Conservation (phyloP, 2,797 vertebrate genomes). For the Crocodylus rhombifer region DNA sequence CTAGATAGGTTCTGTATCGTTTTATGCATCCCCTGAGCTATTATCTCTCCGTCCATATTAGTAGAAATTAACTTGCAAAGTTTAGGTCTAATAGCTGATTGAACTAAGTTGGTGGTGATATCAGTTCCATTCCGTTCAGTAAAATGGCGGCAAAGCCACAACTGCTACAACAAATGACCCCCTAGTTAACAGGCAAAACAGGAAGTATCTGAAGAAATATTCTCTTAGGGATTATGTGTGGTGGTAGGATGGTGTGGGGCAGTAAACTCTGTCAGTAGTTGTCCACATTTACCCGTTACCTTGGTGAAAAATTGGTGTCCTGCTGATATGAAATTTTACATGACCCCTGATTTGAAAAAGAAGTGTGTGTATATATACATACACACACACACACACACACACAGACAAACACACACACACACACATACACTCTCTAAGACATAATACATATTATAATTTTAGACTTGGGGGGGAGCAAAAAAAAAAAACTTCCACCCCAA, state of each 20-base stretch:
- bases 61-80: background rate
- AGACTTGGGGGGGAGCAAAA: background rate
- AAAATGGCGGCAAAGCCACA: conserved; percentile 1
- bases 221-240: background rate
- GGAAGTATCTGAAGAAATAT: background rate
- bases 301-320: background rate
- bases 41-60: background rate
- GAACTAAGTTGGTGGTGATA: background rate
- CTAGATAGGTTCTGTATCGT: background rate
- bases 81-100: conserved; percentile 4
- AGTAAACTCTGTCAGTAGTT: background rate
- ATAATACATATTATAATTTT: background rate
- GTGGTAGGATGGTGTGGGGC: background rate
- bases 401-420: background rate
- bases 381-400: background rate
- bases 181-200: conserved; percentile 39
- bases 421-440: background rate
- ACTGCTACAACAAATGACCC: conserved; percentile 52
- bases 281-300: background rate
- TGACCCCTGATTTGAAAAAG: background rate
- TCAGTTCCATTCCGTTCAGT: conserved; percentile 21
- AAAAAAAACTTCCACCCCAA: background rate
- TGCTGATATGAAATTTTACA: background rate
- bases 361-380: background rate
- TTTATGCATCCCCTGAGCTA: background rate